phyloP scores from a whole-genome alignment of 2,113 vertebrate genomes.

The Uria lomvia region DNA sequence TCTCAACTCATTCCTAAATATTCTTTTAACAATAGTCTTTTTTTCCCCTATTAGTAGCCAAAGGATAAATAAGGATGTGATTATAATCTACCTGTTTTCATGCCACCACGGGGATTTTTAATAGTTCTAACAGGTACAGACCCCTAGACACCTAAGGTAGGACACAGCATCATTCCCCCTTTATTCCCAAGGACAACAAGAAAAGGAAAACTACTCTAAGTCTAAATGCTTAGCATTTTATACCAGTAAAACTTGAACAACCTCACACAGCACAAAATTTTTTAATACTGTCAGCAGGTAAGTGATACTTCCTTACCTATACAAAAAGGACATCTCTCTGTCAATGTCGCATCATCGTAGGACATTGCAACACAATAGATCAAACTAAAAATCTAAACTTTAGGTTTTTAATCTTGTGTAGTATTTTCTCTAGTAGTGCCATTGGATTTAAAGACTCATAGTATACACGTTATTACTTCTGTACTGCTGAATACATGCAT shows the following conservation, averaged over 20 bases:
- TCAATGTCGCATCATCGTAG: not conserved
- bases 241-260: not conserved
- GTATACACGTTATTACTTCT: accelerated
- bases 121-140: not conserved
- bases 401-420: not conserved
- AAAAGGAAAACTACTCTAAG: not conserved
- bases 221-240: not conserved
- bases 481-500: not conserved
- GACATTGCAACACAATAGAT: not conserved
- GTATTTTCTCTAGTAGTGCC: not conserved
- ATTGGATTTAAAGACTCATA: not conserved
- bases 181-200: not conserved
- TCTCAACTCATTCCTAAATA: not conserved
- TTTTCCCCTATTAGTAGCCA: not conserved
- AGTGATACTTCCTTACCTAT: not conserved
- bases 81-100: not conserved
- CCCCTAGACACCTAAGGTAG: not conserved
- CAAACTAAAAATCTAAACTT: not conserved
- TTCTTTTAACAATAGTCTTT: not conserved
- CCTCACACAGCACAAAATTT: not conserved
- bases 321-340: not conserved
- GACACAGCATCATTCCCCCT: not conserved
- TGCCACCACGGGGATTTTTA: not conserved
- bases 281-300: not conserved
- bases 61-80: not conserved